These are phyloP conservation scores for Centropristis striata DNA, from an alignment of 2,113 vertebrate species.

Conservation along the genomic window DNA sequence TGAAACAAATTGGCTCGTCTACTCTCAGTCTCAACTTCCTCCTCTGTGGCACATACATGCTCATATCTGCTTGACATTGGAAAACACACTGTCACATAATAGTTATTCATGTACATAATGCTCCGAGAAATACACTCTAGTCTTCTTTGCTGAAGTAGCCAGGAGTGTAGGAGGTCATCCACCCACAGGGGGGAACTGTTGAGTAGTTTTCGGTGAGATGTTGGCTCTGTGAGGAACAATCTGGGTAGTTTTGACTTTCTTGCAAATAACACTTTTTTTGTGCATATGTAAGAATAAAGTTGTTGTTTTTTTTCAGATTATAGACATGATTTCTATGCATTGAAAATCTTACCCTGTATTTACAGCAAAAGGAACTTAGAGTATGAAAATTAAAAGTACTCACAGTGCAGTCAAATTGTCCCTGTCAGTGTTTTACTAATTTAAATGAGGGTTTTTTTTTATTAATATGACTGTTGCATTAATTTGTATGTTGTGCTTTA, in stretches of 20 bases:
- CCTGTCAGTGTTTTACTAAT: too few relatives aligned
- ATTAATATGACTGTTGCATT: too few relatives aligned
- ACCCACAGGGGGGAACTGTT: constrained; percentile 45
- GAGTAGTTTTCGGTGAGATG: background rate
- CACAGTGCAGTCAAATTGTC: too few relatives aligned
- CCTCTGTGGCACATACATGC: background rate
- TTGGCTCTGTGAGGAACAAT: background rate
- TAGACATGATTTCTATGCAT: too few relatives aligned
- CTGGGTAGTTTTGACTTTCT: background rate
- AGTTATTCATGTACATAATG: background rate
- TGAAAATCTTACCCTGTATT: too few relatives aligned
- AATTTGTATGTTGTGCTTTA: too few relatives aligned
- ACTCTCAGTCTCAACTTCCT: constrained; percentile 14
- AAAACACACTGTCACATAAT: background rate
- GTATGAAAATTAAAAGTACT: too few relatives aligned
- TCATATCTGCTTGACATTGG: background rate
- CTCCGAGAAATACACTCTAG: background rate
- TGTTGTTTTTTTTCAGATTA: background rate
- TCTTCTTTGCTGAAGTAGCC: background rate
- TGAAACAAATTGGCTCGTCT: background rate
- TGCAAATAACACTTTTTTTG: background rate
- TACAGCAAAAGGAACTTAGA: too few relatives aligned
- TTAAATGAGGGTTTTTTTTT: too few relatives aligned
- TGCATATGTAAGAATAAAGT: background rate
- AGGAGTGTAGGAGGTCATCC: background rate